Base-by-base conservation (phyloP, 1,140 invertebrate species). In the Acromyrmex echinatior region DNA sequence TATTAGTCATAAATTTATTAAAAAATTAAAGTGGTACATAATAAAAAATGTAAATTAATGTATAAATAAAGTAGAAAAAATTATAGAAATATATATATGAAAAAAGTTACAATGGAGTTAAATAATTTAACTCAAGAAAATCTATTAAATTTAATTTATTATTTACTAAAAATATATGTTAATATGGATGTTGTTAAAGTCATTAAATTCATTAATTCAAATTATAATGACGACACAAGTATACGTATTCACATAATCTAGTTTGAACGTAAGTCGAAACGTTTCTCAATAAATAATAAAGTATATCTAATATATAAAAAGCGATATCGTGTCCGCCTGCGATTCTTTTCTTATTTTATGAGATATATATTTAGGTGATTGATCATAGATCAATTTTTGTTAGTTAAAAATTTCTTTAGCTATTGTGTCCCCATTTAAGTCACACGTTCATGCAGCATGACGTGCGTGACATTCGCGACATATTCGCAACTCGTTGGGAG, bases 401-500 rank as follows among this genome's bases (percentile, higher is more conserved):
- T 39, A n/a, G 18, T 81, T 58, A 3, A 84, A 84, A 31, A 76
- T 62, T 82, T 73, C 58, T 28, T 76, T 35, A 51, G 28, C 14
- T 31, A 74, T 45, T 74, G n/a, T 28, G 25, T 74, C 25, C 56
- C 56, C 18, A 28, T 84, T 84, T 51, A 74, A 56, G 60, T 88
- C 80, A 82, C 80, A 39, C 79, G 80, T 74, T 88, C 82, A 74
- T 71, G 62, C 62, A 18, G 58, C 56, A 28, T 74, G 70, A 88
- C 66, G 76, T 73, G 78, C 78, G 82, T 79, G 31, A 66, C 53
- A 35, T 63, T 86, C 62, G 53, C 58, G 39, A 78, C 70, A 88
- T 82, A 86, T 90, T 90, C 87, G 89, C 78, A 87, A 87, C 78
- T 81, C 49, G 79, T 79, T 80, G 21, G 14, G 58, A 63, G 16